phyloP scores from a whole-genome alignment of 1,140 invertebrate species.

The Drosophila nebulosa region DNA sequence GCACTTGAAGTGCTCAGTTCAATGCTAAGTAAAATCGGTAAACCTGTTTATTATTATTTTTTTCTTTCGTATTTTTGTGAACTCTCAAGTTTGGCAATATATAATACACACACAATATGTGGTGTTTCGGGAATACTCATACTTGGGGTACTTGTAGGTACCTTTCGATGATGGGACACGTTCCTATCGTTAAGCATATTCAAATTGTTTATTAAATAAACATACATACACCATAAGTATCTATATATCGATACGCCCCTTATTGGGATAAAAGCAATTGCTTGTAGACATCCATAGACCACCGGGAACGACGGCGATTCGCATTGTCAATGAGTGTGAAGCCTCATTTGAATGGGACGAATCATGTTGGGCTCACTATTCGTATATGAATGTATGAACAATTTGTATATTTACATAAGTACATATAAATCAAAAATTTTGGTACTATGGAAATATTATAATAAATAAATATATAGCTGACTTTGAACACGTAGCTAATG shows the following conservation, averaged over 20 bases:
- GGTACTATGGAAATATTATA: neutral
- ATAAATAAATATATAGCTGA: slow-evolving; percentile 10
- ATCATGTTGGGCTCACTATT: neutral
- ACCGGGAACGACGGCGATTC: neutral
- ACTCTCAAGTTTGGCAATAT: neutral
- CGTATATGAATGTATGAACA: neutral
- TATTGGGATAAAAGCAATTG: slow-evolving; percentile 1
- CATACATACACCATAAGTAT: neutral
- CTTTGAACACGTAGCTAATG: slow-evolving; percentile 16
- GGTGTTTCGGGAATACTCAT: neutral
- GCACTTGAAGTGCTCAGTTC: slow-evolving; percentile 2
- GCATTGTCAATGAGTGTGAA: neutral
- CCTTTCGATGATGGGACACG: neutral
- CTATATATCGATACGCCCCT: neutral
- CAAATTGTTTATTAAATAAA: slow-evolving; percentile 2
- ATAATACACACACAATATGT: neutral
- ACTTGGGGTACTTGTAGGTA: neutral
- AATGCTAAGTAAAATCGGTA: slow-evolving; percentile 4
- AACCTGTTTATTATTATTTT: slow-evolving; percentile 2
- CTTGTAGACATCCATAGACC: neutral
- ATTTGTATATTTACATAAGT: neutral
- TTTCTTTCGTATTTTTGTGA: neutral
- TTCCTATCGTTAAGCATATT: neutral
- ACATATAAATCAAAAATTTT: neutral
- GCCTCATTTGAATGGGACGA: neutral